These are phyloP conservation scores for Apus apus DNA, from an alignment of 2,113 vertebrate species.

Conservation along the genomic window DNA sequence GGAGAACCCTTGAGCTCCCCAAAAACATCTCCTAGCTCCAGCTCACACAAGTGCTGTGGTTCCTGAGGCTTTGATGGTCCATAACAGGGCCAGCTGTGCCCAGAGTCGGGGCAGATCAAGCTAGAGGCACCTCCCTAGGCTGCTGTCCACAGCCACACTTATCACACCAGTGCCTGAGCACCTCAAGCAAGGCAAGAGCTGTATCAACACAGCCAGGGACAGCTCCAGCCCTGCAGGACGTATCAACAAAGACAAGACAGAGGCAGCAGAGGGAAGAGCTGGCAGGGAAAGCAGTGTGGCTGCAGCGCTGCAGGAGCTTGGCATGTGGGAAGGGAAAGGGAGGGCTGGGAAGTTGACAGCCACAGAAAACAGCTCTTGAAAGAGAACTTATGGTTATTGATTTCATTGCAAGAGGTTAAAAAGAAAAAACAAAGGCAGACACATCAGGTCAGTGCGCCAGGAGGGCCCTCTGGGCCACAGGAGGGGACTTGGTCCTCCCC, in stretches of 20 bases:
- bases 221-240: background rate
- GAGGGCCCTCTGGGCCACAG: rapidly evolving
- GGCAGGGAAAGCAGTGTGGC: background rate
- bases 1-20: background rate
- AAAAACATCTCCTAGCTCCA: background rate
- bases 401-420: background rate
- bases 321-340: background rate
- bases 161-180: background rate
- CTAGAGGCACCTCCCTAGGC: background rate
- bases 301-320: background rate
- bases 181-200: background rate
- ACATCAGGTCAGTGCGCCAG: background rate
- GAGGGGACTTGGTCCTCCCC: background rate
- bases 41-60: background rate
- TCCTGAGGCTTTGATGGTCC: background rate
- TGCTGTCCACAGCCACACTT: background rate
- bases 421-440: background rate
- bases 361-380: background rate
- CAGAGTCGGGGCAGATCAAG: background rate
- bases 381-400: background rate
- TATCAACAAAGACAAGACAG: background rate
- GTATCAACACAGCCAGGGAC: background rate
- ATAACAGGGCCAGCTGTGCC: background rate
- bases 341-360: background rate
- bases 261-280: background rate